These are phyloP conservation scores for Tolypeutes matacus DNA, from an alignment of 2,797 vertebrate genomes.

Conservation along the genomic window DNA sequence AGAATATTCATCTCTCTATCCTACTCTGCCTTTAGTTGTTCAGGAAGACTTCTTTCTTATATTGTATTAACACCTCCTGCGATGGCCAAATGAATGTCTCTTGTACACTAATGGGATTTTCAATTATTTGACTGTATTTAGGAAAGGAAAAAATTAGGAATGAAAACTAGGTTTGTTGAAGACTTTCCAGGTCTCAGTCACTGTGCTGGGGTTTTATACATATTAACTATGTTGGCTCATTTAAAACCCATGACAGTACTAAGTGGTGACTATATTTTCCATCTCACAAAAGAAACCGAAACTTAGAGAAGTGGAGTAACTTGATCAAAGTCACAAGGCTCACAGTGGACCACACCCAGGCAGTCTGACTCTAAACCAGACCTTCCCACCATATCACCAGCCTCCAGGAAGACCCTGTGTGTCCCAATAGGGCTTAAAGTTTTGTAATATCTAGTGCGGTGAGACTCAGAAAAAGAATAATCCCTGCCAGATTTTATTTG, in stretches of 20 bases:
- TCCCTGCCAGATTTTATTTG: constrained; percentile 34
- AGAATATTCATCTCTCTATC: constrained; percentile 27
- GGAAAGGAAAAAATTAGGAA: constrained; percentile 26
- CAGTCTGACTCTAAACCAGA: constrained; percentile 9
- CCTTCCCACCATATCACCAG: neutral
- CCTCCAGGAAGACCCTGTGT: neutral
- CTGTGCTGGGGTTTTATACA: neutral
- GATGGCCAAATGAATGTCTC: neutral
- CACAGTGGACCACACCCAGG: neutral
- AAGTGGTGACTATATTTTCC: neutral
- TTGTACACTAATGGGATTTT: neutral
- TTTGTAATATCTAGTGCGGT: neutral
- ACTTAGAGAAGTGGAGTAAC: neutral
- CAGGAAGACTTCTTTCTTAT: constrained; percentile 3
- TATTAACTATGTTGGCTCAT: neutral
- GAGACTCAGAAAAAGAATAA: neutral
- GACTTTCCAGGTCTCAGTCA: neutral
- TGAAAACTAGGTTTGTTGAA: neutral
- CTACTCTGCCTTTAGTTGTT: constrained; percentile 44
- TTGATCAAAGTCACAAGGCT: neutral
- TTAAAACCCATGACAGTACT: neutral
- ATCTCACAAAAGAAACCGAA: constrained; percentile 7
- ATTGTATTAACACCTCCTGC: neutral
- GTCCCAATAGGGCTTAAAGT: neutral
- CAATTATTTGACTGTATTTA: neutral